A percentile compares a stretch with the other conserved stretches of the same genome.
Conservation (phyloP, 2,113 vertebrate species). For the Noturus placidus region DNA sequence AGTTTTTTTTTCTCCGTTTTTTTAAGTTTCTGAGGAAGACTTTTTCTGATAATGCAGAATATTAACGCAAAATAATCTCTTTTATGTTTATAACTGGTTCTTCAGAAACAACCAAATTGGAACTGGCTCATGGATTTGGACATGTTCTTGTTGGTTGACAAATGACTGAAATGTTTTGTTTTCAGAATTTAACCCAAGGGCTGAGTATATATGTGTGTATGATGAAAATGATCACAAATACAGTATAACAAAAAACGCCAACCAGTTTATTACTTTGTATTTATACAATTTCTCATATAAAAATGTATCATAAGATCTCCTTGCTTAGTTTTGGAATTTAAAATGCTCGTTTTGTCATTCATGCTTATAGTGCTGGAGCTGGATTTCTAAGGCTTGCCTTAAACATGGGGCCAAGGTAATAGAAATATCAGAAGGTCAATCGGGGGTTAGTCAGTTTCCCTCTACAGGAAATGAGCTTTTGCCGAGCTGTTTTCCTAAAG, state of each 20-base stretch:
- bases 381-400: constrained; percentile 72
- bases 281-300: background rate
- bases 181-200: background rate
- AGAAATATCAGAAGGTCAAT: constrained; percentile 77
- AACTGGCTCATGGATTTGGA: background rate
- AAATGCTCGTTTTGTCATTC: constrained; percentile 63
- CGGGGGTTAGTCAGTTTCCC: constrained; percentile 75
- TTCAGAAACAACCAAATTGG: background rate
- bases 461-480: constrained; percentile 81
- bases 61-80: background rate
- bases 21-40: background rate
- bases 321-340: constrained; percentile 65
- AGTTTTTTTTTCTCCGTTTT: background rate
- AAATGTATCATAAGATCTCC: constrained; percentile 53
- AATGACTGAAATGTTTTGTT: background rate
- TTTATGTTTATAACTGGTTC: background rate
- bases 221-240: background rate
- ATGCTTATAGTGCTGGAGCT: constrained; percentile 69
- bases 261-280: background rate
- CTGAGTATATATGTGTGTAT: background rate
- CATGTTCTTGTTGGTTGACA: background rate
- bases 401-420: constrained; percentile 75
- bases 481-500: constrained; percentile 77
- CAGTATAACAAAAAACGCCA: background rate
- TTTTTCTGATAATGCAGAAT: background rate